Evolutionary conservation across 1,140 invertebrate species (phyloP).

Genomic region (Magallana angulata): DNA sequence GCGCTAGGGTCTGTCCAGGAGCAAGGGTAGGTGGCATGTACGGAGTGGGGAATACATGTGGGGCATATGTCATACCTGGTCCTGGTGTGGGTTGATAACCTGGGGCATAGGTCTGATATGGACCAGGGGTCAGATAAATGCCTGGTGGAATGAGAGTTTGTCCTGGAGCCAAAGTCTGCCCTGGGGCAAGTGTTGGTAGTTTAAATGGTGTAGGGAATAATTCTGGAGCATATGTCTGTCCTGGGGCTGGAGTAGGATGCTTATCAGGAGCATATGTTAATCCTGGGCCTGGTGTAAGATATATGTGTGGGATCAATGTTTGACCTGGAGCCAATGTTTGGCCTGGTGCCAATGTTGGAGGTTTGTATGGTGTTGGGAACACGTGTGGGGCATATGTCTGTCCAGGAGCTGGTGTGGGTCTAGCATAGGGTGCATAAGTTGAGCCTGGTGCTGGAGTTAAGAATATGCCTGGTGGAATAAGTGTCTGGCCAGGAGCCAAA

Average conservation of each 20-base stretch:
- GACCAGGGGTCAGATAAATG: conserved; percentile 46
- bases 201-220: conserved; percentile 51
- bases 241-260: conserved; percentile 56
- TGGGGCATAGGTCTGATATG: conserved; percentile 49
- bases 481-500: conserved; percentile 53
- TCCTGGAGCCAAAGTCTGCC: conserved; percentile 59
- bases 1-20: conserved; percentile 50
- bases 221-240: conserved; percentile 65
- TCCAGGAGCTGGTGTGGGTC: conserved; percentile 50
- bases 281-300: conserved; percentile 55
- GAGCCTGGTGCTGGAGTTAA: conserved; percentile 47
- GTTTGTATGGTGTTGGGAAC: conserved; percentile 54
- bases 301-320: conserved; percentile 41
- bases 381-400: conserved; percentile 42
- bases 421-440: conserved; percentile 53
- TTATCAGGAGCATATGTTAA: conserved; percentile 57
- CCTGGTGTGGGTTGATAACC: conserved; percentile 45
- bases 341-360: conserved; percentile 51
- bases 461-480: conserved; percentile 34
- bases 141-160: conserved; percentile 58
- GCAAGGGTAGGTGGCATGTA: conserved; percentile 48
- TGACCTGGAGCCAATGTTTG: conserved; percentile 48
- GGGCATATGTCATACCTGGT: conserved; percentile 51
- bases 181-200: conserved; percentile 59
- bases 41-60: conserved; percentile 48